Base-by-base conservation (phyloP, 2,797 vertebrate genomes). In the Enteromius fasciolatus region DNA sequence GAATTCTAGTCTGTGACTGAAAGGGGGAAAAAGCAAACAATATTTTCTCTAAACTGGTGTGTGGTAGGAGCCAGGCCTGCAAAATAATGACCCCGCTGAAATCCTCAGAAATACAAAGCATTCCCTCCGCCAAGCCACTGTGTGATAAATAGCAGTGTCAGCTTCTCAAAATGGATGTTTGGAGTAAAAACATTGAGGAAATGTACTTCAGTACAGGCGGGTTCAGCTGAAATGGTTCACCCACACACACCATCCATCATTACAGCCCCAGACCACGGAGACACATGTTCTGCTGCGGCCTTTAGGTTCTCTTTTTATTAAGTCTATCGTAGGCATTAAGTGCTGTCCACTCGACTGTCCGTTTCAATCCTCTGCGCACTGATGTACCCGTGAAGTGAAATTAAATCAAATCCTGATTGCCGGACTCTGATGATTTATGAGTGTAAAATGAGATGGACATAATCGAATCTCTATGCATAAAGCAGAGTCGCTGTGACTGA, bases 171-270 rank as follows among this genome's bases (percentile, higher is more conserved):
- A 87, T 86, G 78, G 78, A 85, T 87, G 83, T 86, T 88, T 86
- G 77, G 82, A 84, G 80, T 85, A 81, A 82, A 83, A 84, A 82
- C 81, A 80, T 84, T 85, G 84, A 88, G 85, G 85, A 86, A 88
- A 88, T 82, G 81, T 80, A 80, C 78, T 86, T 86, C 78, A 66
- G 82, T 57, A 50, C 63, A 64, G 89, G 84, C 88, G 79, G 68
- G 67, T 82, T 79, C 33, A 48, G 75, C 81, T 86, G 81, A 77
- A 90, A 87, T 84, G 88, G 12, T 76, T 76, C 76, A 82, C 84
- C 88, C 81, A 83, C 78, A 75, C 86, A 90, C 87, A 88, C 85
- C 72, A 91, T 92, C 82, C 84, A 89, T 91, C 87, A 89, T 86
- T 85, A 86, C 89, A 89, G 77, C 41, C 48, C 72, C 8, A 4